Evolutionary conservation across 2,888 invertebrate species (phyloP).

Genomic region (Neocrepidodera transversa): DNA sequence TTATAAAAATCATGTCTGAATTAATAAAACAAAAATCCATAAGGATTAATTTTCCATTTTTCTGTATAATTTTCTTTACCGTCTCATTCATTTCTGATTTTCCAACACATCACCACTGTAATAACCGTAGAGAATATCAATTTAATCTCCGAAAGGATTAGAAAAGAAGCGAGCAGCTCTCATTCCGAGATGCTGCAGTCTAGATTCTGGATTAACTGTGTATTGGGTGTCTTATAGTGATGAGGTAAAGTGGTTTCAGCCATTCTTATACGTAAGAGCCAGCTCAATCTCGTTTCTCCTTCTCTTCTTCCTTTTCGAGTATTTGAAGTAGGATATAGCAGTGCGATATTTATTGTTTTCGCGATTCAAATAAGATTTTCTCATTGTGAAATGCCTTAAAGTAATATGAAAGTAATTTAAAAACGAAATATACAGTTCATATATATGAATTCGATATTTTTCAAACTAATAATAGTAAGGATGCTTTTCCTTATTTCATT

Average conservation of each 20-base stretch:
- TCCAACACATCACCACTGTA: conserved; percentile 25
- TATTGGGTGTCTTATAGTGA: conserved; percentile 34
- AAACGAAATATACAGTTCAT: no score
- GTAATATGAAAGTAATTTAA: not conserved
- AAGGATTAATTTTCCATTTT: not conserved
- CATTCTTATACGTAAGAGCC: conserved; percentile 28
- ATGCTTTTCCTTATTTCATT: no score
- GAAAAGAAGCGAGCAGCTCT: conserved; percentile 27
- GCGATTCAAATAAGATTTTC: conserved; percentile 4
- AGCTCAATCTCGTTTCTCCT: conserved; percentile 18
- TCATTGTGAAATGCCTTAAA: not conserved
- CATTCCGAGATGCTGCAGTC: conserved; percentile 28
- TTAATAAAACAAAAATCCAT: no score
- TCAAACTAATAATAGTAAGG: no score
- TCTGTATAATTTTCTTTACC: not conserved
- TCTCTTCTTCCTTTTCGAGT: conserved; percentile 7
- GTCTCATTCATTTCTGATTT: conserved; percentile 23
- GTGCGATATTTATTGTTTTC: conserved; percentile 7
- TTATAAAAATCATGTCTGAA: no score
- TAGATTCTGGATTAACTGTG: conserved; percentile 32
- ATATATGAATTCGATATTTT: no score
- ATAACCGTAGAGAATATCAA: conserved; percentile 34
- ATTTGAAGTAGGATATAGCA: not conserved
- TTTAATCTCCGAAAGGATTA: conserved; percentile 34
- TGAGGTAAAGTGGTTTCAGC: conserved; percentile 34